Evolutionary conservation across 2,797 vertebrate species (phyloP), one percentile per base, ranked within the genome.

Genomic region (Mormyrus proboscirostris): DNA sequence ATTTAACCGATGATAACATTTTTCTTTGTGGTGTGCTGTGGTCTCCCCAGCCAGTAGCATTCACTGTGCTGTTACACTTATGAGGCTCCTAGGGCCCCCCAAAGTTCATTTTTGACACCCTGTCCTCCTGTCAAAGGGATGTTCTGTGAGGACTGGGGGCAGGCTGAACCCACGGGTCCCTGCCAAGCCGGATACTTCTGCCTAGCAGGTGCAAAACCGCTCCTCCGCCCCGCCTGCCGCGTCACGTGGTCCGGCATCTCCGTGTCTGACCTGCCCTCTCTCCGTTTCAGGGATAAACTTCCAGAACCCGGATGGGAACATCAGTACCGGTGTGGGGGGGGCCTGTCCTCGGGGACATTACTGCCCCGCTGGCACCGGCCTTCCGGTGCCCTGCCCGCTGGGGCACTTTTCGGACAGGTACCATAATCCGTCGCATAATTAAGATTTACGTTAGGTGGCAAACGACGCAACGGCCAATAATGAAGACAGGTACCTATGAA

Each of bases 401-500:
- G 98, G 98, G 14, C 98, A 97, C 62, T 98, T 96, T 93, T 98
- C 98, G 2, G 93, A 97, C 92, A 96, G 96, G 98, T 99, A 90
- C 50, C 5, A 5, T 14, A 82, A 41, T 69, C 41, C 41, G 29
- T 59, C 38, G 8, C 38, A 44, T 9, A 16, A 25, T 19, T 1
- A 6, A 49, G 38, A 29, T 57, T 38, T 57, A 22, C 41, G 2
- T 38, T 49, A 44, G 47, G 4, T 59, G 38, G 50, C 14, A 49
- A 69, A 65, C 16, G 10, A 25, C 2, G 1, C 25, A 50, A 41
- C 3, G 7, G 33, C 38, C 41, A 10, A 73, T 9, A 7, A 44
- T 50, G 44, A 51, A 49, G 82, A 51, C 47, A 14, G 14, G 12
- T n/a, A 7, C n/a, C 82, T 33, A 3, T 47, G 8, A 25, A 29